These are phyloP conservation scores for Heliconius hortense DNA, from an alignment of 2,888 invertebrate genomes.

Conservation along the genomic window DNA sequence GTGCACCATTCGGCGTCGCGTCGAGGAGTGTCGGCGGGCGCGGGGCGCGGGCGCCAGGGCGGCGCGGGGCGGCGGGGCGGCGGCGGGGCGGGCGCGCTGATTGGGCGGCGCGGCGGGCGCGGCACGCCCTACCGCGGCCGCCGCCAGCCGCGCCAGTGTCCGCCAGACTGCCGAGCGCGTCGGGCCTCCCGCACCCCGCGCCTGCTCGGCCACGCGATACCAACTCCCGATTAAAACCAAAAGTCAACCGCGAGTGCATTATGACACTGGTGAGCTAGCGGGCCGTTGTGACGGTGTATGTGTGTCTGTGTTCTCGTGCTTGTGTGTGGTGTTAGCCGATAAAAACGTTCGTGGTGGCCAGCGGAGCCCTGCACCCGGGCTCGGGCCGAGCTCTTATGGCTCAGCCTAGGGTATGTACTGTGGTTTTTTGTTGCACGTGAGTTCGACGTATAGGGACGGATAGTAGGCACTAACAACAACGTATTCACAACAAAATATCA, in stretches of 20 bases:
- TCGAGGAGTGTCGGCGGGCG: conserved; percentile 51
- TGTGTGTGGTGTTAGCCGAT: conserved; percentile 77
- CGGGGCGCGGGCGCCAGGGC: conserved; percentile 45
- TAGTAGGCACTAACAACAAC: too few species aligned
- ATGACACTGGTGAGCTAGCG: conserved; percentile 82
- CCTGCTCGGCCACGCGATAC: conserved; percentile 78
- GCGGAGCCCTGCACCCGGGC: conserved; percentile 81
- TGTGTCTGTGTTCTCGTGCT: conserved; percentile 80
- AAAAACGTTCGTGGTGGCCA: conserved; percentile 81
- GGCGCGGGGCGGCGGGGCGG: conserved; percentile 44
- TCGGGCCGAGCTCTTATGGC: conserved; percentile 93
- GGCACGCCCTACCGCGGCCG: conserved; percentile 57
- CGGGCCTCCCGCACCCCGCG: conserved; percentile 82
- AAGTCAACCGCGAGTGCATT: conserved; percentile 76
- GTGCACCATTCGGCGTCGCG: conserved; percentile 24
- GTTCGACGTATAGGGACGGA: conserved; percentile 29
- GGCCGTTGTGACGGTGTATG: conserved; percentile 80
- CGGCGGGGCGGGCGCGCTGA: conserved; percentile 55
- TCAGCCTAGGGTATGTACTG: conserved; percentile 91
- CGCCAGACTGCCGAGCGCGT: conserved; percentile 81
- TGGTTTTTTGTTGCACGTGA: conserved; percentile 40
- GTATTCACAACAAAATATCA: not conserved
- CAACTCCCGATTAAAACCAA: conserved; percentile 57
- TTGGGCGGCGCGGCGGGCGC: conserved; percentile 50
- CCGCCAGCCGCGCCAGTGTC: conserved; percentile 75